Base-by-base conservation (phyloP, 2,797 vertebrate species). In the Nyctibius grandis region DNA sequence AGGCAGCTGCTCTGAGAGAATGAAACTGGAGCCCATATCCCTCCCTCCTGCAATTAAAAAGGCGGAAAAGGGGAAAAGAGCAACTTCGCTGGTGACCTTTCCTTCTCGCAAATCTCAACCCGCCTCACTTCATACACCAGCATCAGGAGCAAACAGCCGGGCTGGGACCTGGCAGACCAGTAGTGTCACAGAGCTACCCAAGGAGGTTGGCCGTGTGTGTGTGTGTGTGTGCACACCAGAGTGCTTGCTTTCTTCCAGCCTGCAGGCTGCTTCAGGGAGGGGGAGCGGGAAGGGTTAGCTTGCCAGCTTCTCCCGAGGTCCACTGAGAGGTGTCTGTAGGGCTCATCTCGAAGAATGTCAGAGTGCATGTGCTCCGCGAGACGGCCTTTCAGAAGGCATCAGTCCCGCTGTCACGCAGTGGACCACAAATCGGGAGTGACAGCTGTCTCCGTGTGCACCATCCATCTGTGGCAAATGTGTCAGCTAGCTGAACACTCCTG, bases 401-500 rank as follows among this genome's bases (percentile, higher is more conserved):
- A 98, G 98, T 91, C 95, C 97, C 38, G 97, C 98, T 98, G 98
- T 99, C 99, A 98, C 95, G 88, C 97, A 70, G 94, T 64, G 88
- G 96, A 42, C 91, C 97, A 83, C 97, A 98, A 98, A 99, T 98
- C 96, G 94, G 98, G 98, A 98, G 96, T 99, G 98, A 99, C 98
- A 98, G 98, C 98, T 98, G 98, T 93, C 98, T 98, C 98, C 95
- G 93, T 97, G 97, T 98, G 98, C 98, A 97, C 97, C 98, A 98
- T 98, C 98, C 98, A 98, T 98, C 99, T 99, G 99, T 98, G 98
- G 98, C 98, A 98, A 98, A 99, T 98, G 98, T 98, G 98, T 98
- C 98, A 98, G 98, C 98, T 97, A 98, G 98, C 97, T 98, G 97
- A 97, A 90, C 94, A 93, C 96, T 96, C 97, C 97, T 25, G 94